Percentiles rank a stretch among this genome's conserved stretches.
Conservation (phyloP, 2,113 vertebrate species). For the Canis aureus region DNA sequence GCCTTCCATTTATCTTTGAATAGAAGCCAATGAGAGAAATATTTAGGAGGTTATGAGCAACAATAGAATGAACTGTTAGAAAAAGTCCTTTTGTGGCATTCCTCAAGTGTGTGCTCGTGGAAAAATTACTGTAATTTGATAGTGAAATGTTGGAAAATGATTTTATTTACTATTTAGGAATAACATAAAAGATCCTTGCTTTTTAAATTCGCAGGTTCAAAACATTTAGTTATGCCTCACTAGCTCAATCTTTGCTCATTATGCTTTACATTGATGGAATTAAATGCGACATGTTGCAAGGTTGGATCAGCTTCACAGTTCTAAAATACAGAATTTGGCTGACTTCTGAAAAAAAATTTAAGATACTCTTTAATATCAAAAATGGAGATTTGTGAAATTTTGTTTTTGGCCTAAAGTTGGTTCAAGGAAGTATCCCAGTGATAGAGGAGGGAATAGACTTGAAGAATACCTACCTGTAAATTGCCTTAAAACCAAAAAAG, state of each 20-base stretch:
- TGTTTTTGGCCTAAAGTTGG: slow-evolving; percentile 46
- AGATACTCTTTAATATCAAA: slow-evolving; percentile 26
- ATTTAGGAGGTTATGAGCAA: slow-evolving; percentile 63
- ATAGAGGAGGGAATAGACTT: not conserved
- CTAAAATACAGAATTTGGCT: slow-evolving; percentile 58
- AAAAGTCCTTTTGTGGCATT: slow-evolving; percentile 64
- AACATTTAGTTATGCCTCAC: slow-evolving; percentile 64
- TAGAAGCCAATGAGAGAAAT: slow-evolving; percentile 68
- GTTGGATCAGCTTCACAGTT: not conserved
- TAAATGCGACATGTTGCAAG: slow-evolving; percentile 21
- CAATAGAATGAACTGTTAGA: not conserved
- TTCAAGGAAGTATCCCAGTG: not conserved
- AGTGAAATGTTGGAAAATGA: slow-evolving; percentile 58
- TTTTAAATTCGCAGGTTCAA: slow-evolving; percentile 66
- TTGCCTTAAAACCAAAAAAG: not conserved
- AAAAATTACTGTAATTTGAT: slow-evolving; percentile 66
- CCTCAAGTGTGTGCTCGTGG: slow-evolving; percentile 41
- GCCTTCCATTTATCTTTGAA: slow-evolving; percentile 73
- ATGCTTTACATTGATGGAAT: slow-evolving; percentile 25
- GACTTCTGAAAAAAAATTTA: slow-evolving; percentile 16
- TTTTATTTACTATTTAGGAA: slow-evolving; percentile 74
- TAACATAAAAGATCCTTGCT: slow-evolving; percentile 43
- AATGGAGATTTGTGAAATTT: slow-evolving; percentile 51
- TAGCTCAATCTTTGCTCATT: slow-evolving; percentile 61
- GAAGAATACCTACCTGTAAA: not conserved